phyloP scores from a whole-genome alignment of 2,797 vertebrate species.

The Caiman crocodilus region DNA sequence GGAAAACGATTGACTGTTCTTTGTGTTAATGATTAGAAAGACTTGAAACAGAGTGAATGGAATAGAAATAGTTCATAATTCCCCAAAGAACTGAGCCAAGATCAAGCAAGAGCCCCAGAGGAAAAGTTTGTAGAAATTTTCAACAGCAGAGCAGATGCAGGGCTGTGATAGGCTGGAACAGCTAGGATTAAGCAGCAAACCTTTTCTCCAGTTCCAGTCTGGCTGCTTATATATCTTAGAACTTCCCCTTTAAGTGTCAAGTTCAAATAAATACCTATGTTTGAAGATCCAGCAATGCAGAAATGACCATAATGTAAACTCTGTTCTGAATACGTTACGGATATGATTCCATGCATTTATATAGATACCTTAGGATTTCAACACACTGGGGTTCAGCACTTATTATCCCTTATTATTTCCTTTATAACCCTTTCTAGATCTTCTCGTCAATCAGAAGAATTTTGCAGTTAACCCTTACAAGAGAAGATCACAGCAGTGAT shows the following conservation, averaged over 20 bases:
- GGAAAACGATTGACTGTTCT: neutral
- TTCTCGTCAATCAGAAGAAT: neutral
- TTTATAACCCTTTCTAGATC: neutral
- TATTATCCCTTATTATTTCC: neutral
- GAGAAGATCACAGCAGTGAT: neutral
- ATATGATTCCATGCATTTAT: neutral
- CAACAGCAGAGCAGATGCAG: neutral
- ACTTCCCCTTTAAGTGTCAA: neutral
- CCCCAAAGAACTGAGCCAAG: neutral
- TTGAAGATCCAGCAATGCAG: neutral
- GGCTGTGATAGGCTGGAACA: neutral
- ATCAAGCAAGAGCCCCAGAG: neutral
- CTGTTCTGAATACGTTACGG: neutral
- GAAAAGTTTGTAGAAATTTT: neutral
- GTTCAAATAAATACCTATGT: neutral
- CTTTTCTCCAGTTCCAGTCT: neutral
- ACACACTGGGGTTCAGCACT: neutral
- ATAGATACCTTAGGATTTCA: neutral
- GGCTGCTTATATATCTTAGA: neutral
- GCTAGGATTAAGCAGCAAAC: neutral
- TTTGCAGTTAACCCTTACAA: neutral
- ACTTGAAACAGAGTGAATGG: neutral
- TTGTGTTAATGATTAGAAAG: neutral
- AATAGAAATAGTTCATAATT: neutral
- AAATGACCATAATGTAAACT: neutral